A percentile compares a stretch with the other conserved stretches of the same genome.
Evolutionary conservation across 2,797 vertebrate genomes (phyloP).

Genomic region (Coendou prehensilis): DNA sequence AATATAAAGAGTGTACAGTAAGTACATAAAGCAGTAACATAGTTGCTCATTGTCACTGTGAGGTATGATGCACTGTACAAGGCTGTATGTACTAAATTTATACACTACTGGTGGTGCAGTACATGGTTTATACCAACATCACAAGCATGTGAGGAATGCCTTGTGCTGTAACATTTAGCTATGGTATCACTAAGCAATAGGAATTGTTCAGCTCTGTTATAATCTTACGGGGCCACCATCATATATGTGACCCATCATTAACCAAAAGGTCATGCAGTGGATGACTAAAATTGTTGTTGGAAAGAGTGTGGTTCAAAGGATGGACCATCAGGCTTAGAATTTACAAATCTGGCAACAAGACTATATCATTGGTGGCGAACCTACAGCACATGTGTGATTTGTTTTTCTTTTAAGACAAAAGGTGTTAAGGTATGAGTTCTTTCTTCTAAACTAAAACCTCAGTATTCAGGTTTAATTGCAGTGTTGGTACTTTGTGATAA

Average conservation of each 20-base stretch:
- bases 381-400: not conserved
- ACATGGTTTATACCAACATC: not conserved
- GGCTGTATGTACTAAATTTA: not conserved
- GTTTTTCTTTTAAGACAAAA: not conserved
- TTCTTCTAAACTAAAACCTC: not conserved
- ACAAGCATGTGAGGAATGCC: not conserved
- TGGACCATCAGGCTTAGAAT: not conserved
- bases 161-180: not conserved
- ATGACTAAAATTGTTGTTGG: not conserved
- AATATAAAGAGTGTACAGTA: not conserved
- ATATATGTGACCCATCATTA: not conserved
- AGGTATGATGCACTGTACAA: not conserved
- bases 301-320: not conserved
- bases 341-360: not conserved
- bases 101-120: not conserved
- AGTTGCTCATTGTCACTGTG: not conserved
- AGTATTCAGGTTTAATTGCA: not conserved
- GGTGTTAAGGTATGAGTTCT: not conserved
- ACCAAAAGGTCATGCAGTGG: not conserved
- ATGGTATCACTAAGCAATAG: not conserved
- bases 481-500: not conserved
- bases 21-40: not conserved
- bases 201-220: not conserved
- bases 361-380: not conserved
- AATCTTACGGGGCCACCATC: not conserved